These are phyloP conservation scores for Anthopleura sola DNA, from an alignment of 64 coral and sea anemone genomes.

Conservation along the genomic window DNA sequence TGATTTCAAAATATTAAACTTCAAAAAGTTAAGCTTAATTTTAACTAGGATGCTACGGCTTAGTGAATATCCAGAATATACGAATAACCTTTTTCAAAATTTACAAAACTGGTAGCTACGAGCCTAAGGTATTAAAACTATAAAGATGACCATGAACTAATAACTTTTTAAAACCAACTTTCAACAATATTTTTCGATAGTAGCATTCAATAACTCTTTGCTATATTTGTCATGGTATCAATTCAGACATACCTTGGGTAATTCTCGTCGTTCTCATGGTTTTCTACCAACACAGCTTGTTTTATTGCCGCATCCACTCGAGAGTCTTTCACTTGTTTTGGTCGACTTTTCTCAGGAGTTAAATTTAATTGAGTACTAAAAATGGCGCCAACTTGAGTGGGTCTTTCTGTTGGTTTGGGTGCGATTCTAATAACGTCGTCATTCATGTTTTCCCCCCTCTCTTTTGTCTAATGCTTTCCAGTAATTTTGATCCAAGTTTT, in stretches of 20 bases:
- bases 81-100: neutral
- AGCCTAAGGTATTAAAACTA: too few species aligned
- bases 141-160: too few species aligned
- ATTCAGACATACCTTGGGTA: neutral
- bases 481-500: neutral
- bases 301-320: neutral
- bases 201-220: neutral
- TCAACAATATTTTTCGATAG: neutral
- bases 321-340: neutral
- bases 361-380: constrained; percentile 69
- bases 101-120: neutral
- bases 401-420: constrained; percentile 55
- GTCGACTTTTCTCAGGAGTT: constrained; percentile 69
- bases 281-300: neutral
- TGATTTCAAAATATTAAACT: constrained; percentile 13
- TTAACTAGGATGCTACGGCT: neutral
- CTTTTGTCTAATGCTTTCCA: neutral
- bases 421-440: constrained; percentile 44
- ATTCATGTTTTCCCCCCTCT: constrained; percentile 17
- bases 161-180: neutral
- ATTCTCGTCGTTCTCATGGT: neutral
- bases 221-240: neutral
- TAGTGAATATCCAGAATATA: too few species aligned
- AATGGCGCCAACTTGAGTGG: constrained; percentile 33
- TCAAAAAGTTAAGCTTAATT: neutral